A percentile compares a stretch with the other conserved stretches of the same genome.
These are phyloP conservation scores for Pammene aurita DNA, from an alignment of 2,888 invertebrate species.

Conservation along the genomic window DNA sequence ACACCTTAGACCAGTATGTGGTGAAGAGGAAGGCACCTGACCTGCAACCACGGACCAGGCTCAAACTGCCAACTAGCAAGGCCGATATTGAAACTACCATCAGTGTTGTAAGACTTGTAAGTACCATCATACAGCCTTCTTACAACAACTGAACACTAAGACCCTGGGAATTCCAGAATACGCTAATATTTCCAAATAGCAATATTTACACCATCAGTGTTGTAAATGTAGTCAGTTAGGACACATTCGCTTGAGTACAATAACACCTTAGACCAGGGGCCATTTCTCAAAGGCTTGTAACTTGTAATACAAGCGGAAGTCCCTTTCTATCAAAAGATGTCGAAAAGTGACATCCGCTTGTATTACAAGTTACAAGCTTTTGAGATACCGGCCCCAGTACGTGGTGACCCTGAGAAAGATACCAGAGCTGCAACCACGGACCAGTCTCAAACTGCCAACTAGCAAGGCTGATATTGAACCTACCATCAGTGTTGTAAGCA, in stretches of 20 bases:
- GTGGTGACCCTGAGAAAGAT: slow-evolving; percentile 82
- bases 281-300: no score
- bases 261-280: slow-evolving; percentile 92
- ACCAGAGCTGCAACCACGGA: slow-evolving; percentile 70
- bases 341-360: no score
- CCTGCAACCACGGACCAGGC: slow-evolving; percentile 65
- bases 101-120: slow-evolving; percentile 85
- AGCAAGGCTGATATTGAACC: slow-evolving; percentile 88
- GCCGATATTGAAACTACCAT: slow-evolving; percentile 87
- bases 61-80: slow-evolving; percentile 81
- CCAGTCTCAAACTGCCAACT: slow-evolving; percentile 73
- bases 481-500: slow-evolving; percentile 84
- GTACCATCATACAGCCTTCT: slow-evolving; percentile 52
- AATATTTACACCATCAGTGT: slow-evolving; percentile 85
- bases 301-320: no score
- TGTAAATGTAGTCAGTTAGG: slow-evolving; percentile 73
- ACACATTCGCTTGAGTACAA: slow-evolving; percentile 84
- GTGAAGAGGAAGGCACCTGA: slow-evolving; percentile 79
- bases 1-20: slow-evolving; percentile 91
- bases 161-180: no score
- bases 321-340: no score
- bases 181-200: slow-evolving; percentile 77
- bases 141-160: no score
- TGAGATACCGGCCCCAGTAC: no score
- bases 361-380: no score